Evolutionary conservation across 2,888 invertebrate species (phyloP), one percentile per base, ranked within the genome.

Genomic region (Erebia epiphron): DNA sequence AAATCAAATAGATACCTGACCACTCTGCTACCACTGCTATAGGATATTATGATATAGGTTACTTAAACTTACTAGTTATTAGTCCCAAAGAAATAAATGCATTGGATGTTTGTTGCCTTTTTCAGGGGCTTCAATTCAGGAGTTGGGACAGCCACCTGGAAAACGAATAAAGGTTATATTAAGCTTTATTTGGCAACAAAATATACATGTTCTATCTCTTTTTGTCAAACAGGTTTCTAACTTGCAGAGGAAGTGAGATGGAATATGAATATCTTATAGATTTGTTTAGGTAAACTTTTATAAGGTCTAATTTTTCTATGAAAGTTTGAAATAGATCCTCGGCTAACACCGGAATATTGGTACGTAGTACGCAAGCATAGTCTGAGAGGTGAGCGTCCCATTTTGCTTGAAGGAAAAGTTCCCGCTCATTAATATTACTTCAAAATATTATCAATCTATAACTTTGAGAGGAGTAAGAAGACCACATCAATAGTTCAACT

Each of bases 51-150:
- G 35, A 5, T 35, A 35, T 7, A 35, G 56, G 26, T 57, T 7
- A 57, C 14, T 18, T 52, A 43, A 83, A 96, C 98, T 98, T 94
- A 98, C 98, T 97, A 98, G 88, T 98, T 98, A 81, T 98, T 97
- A n/a, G 97, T 96, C 70, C 98, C 98, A 90, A 98, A 98, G 94
- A 98, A 99, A 91, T 96, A 98, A 77, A 99, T 97, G 92, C 98
- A 98, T 83, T 97, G 96, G 64, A 95, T 86, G 73, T 95, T 95
- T 54, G 82, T 94, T 77, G 97, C 96, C 86, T 97, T 97, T 81
- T 95, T 96, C 21, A 95, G 94, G 21, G 96, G 96, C 84, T 95
- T 96, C 85, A 97, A 91, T 83, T 97, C 96, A 70, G 96, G 94
- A 63, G 96, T 96, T 13, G 98, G 97, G 78, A 96, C 95, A 54